Conservation (phyloP, 2,113 vertebrate species). For the Peromyscus leucopus region DNA sequence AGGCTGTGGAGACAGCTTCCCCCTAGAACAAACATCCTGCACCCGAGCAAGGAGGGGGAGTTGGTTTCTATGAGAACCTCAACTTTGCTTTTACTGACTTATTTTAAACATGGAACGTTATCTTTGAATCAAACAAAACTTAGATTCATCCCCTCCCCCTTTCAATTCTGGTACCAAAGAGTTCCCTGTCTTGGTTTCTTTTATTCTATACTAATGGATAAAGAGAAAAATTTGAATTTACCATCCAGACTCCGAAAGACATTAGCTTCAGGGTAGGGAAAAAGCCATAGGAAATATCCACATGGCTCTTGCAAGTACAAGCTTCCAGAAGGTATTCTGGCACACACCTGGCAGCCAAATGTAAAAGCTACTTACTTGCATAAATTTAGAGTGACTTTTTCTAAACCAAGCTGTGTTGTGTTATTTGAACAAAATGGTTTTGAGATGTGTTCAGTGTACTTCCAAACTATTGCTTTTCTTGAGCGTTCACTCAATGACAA, state of each 20-base stretch:
- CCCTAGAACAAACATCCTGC: background rate
- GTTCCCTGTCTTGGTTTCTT: conserved; percentile 52
- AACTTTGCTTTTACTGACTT: conserved; percentile 74
- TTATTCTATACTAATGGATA: conserved; percentile 48
- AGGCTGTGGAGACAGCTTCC: conserved; percentile 11
- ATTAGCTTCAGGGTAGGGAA: background rate
- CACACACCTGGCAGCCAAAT: conserved; percentile 76
- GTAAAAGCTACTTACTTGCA: conserved; percentile 69
- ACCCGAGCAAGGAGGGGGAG: conserved; percentile 67
- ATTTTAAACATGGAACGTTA: conserved; percentile 77
- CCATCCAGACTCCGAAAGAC: conserved; percentile 13
- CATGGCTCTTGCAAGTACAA: background rate
- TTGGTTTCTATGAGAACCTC: conserved; percentile 79
- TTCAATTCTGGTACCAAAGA: conserved; percentile 58
- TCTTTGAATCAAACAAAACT: conserved; percentile 68
- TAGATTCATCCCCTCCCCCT: background rate
- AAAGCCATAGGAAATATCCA: conserved; percentile 44
- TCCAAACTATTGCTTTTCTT: conserved; percentile 54
- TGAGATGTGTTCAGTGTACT: conserved; percentile 47
- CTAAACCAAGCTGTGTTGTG: conserved; percentile 75
- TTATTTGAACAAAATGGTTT: conserved; percentile 74
- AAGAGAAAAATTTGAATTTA: conserved; percentile 54
- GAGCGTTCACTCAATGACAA: conserved; percentile 64
- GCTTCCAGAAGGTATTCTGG: conserved; percentile 73
- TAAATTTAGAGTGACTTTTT: conserved; percentile 77